Base-by-base conservation (phyloP, 2,888 invertebrate genomes). In the Sarcophaga caerulescens region DNA sequence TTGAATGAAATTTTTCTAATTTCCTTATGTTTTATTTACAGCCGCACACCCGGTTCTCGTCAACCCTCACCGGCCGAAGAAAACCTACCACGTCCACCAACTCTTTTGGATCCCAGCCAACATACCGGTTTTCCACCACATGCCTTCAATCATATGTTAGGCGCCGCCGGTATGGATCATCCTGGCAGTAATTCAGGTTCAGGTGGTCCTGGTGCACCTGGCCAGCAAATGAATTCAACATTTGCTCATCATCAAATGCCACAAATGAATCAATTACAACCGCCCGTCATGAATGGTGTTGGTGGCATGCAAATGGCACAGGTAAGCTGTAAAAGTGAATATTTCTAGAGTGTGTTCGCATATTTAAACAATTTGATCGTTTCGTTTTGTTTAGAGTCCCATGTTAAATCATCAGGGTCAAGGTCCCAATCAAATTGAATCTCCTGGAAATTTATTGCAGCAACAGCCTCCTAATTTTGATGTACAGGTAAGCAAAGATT, bases 21-120 rank as follows among this genome's bases (percentile, higher is more conserved):
- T 47, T 45, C 52, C 44, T 57, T 12, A 35, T 52, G 21, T 57
- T 73, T 63, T 17, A 4, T 6, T 89, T 90, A 4, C 79, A 97
- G 97, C 93, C 97, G 97, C 90, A 97, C 97, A 88, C 97, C 97
- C 62, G 97, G 97, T 77, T 98, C 98, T 90, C 95, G 98, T 90
- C 98, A 98, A 93, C 97, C 97, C 87, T 98, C 98, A 65, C 98
- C 98, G 73, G 97, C 97, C 19, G 98, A 98, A 93, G 92, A 92
- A 90, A 94, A 93, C 85, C 93, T 93, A 89, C 94, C 94, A 89
- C 94, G 95, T 74, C 94, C 94, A 79, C 93, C 94, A 85, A 91
- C 91, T 66, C 83, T 92, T 79, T 89, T 93, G n/a, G 93, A 93
- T 89, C 92, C 91, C 70, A 87, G 90, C 60, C 91, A 92, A 80